A percentile compares a stretch with the other conserved stretches of the same genome.
These are phyloP conservation scores for Electrona antarctica DNA, from an alignment of 2,113 vertebrate species.

Conservation along the genomic window DNA sequence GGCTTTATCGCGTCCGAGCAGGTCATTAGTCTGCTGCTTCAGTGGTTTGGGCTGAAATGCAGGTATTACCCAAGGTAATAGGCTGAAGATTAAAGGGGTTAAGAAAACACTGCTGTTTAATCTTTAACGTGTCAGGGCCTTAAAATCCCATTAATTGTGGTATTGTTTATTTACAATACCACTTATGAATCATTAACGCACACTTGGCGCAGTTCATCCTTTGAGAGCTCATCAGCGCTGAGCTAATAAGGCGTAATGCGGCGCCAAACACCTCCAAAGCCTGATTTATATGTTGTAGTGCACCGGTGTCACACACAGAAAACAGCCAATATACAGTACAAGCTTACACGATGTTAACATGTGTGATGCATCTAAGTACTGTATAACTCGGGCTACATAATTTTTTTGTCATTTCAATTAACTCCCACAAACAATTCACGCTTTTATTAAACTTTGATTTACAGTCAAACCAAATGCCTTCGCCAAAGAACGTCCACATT, in stretches of 20 bases:
- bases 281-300: no score
- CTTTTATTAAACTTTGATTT: neutral
- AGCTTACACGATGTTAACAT: no score
- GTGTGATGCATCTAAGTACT: no score
- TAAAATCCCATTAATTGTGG: constrained; percentile 54
- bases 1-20: constrained; percentile 33
- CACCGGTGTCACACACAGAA: no score
- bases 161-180: constrained; percentile 66
- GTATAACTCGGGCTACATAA: no score
- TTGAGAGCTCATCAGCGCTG: constrained; percentile 53
- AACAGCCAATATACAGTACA: no score
- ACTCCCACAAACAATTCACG: constrained; percentile 3
- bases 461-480: neutral
- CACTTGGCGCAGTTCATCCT: constrained; percentile 24
- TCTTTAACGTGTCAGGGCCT: constrained; percentile 31
- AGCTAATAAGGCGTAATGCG: constrained; percentile 47
- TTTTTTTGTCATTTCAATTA: no score
- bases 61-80: constrained; percentile 39
- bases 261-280: constrained; percentile 37
- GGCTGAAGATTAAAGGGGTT: constrained; percentile 43
- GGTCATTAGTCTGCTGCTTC: constrained; percentile 43
- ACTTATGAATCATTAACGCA: constrained; percentile 66
- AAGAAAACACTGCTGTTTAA: constrained; percentile 49
- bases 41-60: constrained; percentile 35
- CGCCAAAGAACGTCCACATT: neutral